Evolutionary conservation across 1,140 invertebrate genomes (phyloP), one percentile per base, ranked within the genome.

Genomic region (Delia radicum): DNA sequence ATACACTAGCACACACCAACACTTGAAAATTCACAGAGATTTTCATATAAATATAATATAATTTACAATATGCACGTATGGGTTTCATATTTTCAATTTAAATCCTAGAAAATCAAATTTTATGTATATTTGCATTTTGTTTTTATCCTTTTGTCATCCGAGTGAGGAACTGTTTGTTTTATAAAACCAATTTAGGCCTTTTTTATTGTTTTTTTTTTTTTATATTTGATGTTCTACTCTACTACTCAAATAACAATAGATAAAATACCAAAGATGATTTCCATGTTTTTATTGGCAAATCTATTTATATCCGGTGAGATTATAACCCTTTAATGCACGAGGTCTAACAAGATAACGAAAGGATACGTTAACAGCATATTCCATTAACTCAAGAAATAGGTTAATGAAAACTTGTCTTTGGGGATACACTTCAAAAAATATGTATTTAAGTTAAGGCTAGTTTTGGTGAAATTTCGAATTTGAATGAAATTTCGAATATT

Each of bases 61-160:
- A 1, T 10, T 2, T 42, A 42, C 37, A 42, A 42, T 15, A 29
- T 24, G 15, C 62, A 65, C 15, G 12, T 42, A 15, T 42, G 37
- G 37, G 37, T 42, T 42, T 42, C 37, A 42, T 42, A 65, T 29
- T 65, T 29, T 15, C 62, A 65, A 65, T 29, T 65, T 15, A 65
- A 65, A 65, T 65, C 62, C 62, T 12, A 65, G 62, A 29, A 65
- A 65, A 65, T 65, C 26, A 65, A 65, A 29, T 65, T 65, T 28
- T 65, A 42, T 42, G 12, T 42, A 42, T 42, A 42, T 42, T 42
- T 42, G 10, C 3, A 42, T 13, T 42, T 5, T 42, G 12, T 42
- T 42, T 42, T 42, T 13, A 15, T n/a, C 37, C 37, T 13, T 42
- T 13, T n/a, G n/a, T n/a, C n/a, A 42, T 42, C 3, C 37, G 29